Evolutionary conservation across 1,140 invertebrate species (phyloP).

Genomic region (Plectrocnemia conspersa): DNA sequence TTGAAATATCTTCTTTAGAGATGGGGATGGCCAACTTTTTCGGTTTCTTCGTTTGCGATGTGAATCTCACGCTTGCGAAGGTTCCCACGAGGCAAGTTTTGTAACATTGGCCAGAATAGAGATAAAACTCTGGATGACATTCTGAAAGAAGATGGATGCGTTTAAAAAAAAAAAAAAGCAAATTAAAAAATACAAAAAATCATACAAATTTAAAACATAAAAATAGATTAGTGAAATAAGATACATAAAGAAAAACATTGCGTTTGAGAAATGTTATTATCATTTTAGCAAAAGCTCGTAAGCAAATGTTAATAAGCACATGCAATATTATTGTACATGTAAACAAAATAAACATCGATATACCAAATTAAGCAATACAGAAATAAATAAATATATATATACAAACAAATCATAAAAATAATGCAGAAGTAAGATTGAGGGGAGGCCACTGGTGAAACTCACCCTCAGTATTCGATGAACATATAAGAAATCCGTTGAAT

Average conservation of each 20-base stretch:
- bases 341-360: conserved; percentile 19
- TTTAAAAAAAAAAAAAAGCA: not conserved
- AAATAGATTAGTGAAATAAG: no score
- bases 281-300: not conserved
- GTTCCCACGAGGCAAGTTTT: conserved; percentile 27
- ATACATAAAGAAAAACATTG: conserved; percentile 10
- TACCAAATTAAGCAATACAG: conserved; percentile 16
- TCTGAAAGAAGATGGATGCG: conserved; percentile 28
- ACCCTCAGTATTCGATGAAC: conserved; percentile 11
- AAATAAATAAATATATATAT: conserved; percentile 3
- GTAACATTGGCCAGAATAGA: conserved; percentile 25
- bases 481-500: no score
- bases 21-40: conserved; percentile 14
- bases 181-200: not conserved
- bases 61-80: conserved; percentile 23
- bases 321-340: no score
- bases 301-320: no score
- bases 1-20: conserved; percentile 19
- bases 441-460: conserved; percentile 14
- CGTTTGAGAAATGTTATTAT: not conserved
- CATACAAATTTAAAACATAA: not conserved
- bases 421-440: conserved; percentile 3
- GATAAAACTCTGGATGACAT: conserved; percentile 26
- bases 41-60: not conserved
- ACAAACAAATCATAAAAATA: not conserved